Conservation (phyloP, 1,140 invertebrate genomes). For the Drosophila suzukii region DNA sequence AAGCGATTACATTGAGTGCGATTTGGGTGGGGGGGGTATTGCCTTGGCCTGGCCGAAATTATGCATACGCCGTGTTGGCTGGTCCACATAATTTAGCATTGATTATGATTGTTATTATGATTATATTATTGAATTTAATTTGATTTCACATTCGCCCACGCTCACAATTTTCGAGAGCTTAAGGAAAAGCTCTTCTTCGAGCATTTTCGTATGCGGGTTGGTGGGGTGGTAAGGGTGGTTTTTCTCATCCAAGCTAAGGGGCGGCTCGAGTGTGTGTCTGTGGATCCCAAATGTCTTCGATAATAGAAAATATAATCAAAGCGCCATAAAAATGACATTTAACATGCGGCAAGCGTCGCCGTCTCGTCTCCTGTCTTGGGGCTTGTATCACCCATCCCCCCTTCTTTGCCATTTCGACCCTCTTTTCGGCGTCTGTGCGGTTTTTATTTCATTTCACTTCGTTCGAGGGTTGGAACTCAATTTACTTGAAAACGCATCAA, state of each 20-base stretch:
- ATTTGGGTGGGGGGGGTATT: slow-evolving; percentile 1
- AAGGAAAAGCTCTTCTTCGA: slow-evolving; percentile 60
- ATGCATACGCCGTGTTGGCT: slow-evolving; percentile 75
- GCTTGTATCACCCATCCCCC: neutral
- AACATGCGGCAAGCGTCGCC: slow-evolving; percentile 79
- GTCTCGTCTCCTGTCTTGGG: slow-evolving; percentile 54
- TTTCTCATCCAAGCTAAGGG: slow-evolving; percentile 40
- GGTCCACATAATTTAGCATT: slow-evolving; percentile 77
- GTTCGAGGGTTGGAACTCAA: slow-evolving; percentile 81
- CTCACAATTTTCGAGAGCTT: slow-evolving; percentile 47
- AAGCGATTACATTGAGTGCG: slow-evolving; percentile 66
- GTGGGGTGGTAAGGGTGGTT: slow-evolving; percentile 12
- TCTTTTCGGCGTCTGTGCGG: slow-evolving; percentile 58
- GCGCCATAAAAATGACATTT: slow-evolving; percentile 82
- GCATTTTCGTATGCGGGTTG: neutral
- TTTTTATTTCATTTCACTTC: slow-evolving; percentile 82
- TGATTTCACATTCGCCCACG: slow-evolving; percentile 59
- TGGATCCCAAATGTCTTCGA: slow-evolving; percentile 74
- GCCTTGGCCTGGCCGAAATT: slow-evolving; percentile 49
- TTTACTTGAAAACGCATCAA: slow-evolving; percentile 83
- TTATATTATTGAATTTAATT: slow-evolving; percentile 83
- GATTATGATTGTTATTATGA: slow-evolving; percentile 79
- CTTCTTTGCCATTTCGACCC: slow-evolving; percentile 16
- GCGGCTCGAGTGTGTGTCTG: slow-evolving; percentile 20
- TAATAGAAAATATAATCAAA: slow-evolving; percentile 83